phyloP scores from a whole-genome alignment of 2,797 vertebrate genomes.

The Danio kyathit region DNA sequence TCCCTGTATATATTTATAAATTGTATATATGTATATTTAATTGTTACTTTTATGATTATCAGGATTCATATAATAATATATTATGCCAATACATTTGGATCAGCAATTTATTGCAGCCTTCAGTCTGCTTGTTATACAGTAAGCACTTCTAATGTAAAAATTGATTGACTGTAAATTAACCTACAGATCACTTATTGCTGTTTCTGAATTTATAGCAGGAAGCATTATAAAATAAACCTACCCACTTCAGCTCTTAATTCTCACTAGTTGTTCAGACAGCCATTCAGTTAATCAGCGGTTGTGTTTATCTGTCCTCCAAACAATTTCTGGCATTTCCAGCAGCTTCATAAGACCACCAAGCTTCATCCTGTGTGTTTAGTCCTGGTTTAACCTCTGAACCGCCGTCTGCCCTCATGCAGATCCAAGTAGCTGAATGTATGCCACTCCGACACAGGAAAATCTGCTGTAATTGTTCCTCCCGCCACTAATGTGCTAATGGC shows the following conservation, averaged over 20 bases:
- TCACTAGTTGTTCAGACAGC: background rate
- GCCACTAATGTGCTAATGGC: slow-evolving; percentile 74
- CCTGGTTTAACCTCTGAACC: slow-evolving; percentile 12
- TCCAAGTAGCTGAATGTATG: slow-evolving; percentile 40
- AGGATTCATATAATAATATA: too few species aligned
- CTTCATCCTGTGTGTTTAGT: background rate
- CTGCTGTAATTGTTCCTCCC: slow-evolving; percentile 51
- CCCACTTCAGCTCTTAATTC: background rate
- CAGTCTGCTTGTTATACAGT: too few species aligned
- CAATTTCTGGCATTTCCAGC: background rate
- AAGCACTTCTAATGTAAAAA: too few species aligned
- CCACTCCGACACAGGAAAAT: slow-evolving; percentile 22
- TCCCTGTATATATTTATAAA: too few species aligned
- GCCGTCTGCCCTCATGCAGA: background rate
- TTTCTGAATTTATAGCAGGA: too few species aligned
- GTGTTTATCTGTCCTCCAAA: background rate
- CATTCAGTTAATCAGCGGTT: background rate
- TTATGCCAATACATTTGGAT: too few species aligned
- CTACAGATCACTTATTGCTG: too few species aligned
- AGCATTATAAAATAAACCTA: too few species aligned
- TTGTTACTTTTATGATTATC: too few species aligned
- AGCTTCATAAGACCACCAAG: background rate
- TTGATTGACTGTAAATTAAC: too few species aligned
- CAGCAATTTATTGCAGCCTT: too few species aligned
- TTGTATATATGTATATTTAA: too few species aligned